A percentile compares a stretch with the other conserved stretches of the same genome.
These are phyloP conservation scores for Malthinus seriepunctatus DNA, from an alignment of 2,888 invertebrate genomes.

Conservation along the genomic window DNA sequence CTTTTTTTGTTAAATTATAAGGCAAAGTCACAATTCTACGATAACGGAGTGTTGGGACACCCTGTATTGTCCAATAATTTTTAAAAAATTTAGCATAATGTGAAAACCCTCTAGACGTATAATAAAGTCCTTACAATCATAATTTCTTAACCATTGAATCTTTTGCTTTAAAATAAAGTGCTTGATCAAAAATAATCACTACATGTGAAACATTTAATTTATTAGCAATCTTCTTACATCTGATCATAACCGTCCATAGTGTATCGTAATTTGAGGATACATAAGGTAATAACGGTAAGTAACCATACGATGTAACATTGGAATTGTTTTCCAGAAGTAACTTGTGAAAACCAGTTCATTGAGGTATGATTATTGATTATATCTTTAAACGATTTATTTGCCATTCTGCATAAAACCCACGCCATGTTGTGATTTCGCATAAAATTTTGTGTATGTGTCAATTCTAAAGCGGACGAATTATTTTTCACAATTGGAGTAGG, in stretches of 20 bases:
- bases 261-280: slow-evolving; percentile 28
- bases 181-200: slow-evolving; percentile 29
- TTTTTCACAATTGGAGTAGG: too few species aligned
- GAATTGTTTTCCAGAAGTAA: neutral
- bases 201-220: slow-evolving; percentile 16
- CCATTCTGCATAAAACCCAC: slow-evolving; percentile 8
- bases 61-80: slow-evolving; percentile 32
- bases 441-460: too few species aligned
- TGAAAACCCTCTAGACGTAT: slow-evolving; percentile 30
- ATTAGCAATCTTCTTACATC: slow-evolving; percentile 16
- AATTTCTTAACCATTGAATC: slow-evolving; percentile 26
- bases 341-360: slow-evolving; percentile 10
- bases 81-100: slow-evolving; percentile 29
- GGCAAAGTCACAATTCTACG: too few species aligned
- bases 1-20: too few species aligned
- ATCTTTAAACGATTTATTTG: neutral
- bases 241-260: slow-evolving; percentile 22
- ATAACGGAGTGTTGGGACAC: too few species aligned
- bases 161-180: slow-evolving; percentile 30
- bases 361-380: neutral
- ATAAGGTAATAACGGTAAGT: slow-evolving; percentile 1
- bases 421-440: slow-evolving; percentile 4
- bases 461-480: too few species aligned
- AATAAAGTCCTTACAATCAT: slow-evolving; percentile 12
- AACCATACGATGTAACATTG: neutral